A percentile compares a stretch with the other conserved stretches of the same genome.
These are phyloP conservation scores for Odontamblyopus rebecca DNA, from an alignment of 2,797 vertebrate species.

Conservation along the genomic window DNA sequence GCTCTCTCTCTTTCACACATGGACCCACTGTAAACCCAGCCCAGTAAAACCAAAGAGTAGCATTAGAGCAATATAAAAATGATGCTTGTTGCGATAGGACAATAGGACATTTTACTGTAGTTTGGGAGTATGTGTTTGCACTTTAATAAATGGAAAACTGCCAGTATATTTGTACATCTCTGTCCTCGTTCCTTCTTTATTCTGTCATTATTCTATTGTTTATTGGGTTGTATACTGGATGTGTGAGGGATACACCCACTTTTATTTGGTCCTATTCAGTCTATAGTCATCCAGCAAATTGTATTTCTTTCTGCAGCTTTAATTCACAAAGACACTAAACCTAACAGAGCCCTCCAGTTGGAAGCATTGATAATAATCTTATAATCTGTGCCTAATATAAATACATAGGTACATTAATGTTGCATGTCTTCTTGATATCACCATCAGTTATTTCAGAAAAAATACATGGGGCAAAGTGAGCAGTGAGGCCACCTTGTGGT, in stretches of 20 bases:
- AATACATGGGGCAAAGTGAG: background rate
- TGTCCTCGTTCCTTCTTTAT: conserved; percentile 14
- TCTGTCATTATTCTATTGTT: conserved; percentile 14
- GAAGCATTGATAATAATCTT: conserved; percentile 7
- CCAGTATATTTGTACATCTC: conserved; percentile 27
- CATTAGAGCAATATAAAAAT: background rate
- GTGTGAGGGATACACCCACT: conserved; percentile 9
- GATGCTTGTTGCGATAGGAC: background rate
- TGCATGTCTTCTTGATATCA: conserved; percentile 30
- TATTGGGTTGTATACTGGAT: conserved; percentile 6
- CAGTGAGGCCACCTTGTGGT: conserved; percentile 47
- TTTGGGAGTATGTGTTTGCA: conserved; percentile 19
- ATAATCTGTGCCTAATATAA: background rate
- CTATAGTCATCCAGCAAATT: conserved; percentile 12
- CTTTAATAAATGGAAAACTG: conserved; percentile 27
- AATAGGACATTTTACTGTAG: background rate
- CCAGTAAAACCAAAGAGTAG: conserved; percentile 9
- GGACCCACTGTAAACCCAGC: conserved; percentile 8
- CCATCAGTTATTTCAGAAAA: conserved; percentile 28
- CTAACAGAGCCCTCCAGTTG: background rate
- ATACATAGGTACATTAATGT: background rate
- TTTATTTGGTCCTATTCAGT: conserved; percentile 5
- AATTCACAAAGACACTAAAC: background rate
- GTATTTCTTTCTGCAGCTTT: background rate
- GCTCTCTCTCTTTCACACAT: background rate